phyloP scores from a whole-genome alignment of 2,888 invertebrate genomes.

The Kryphioiulus occultus region DNA sequence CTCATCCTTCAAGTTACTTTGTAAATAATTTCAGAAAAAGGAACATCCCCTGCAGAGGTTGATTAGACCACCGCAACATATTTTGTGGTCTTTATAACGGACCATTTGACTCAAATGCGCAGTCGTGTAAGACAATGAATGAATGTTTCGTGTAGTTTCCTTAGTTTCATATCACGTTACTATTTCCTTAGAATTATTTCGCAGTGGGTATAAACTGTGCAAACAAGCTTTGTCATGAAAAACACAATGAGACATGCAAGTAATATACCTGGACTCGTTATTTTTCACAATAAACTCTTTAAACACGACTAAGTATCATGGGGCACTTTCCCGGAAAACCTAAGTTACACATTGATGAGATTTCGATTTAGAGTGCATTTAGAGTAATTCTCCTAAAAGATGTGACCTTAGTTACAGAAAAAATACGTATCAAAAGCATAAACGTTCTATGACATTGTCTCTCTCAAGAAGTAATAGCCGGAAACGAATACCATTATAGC shows the following conservation, averaged over 20 bases:
- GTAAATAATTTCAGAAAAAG: too few relatives aligned
- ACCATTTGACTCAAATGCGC: not conserved
- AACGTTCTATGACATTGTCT: not conserved
- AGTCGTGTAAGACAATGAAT: not conserved
- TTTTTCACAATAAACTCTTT: not conserved
- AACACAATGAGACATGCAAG: not conserved
- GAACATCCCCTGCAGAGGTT: too few relatives aligned
- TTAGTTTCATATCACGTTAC: not conserved
- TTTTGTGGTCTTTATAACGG: not conserved
- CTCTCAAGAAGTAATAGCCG: not conserved
- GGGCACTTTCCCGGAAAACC: too few relatives aligned
- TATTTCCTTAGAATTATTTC: not conserved
- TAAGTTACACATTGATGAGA: not conserved
- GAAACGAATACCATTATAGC: not conserved
- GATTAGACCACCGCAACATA: not conserved
- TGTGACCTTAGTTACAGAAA: not conserved
- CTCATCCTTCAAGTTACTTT: too few relatives aligned
- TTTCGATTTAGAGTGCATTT: not conserved
- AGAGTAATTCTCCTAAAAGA: not conserved
- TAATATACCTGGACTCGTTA: not conserved
- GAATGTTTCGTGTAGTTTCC: not conserved
- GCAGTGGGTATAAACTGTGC: too few relatives aligned
- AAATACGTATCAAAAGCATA: not conserved
- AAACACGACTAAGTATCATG: not conserved
- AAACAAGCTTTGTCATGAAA: not conserved